These are phyloP conservation scores for Dolichallabes microphthalmus DNA, from an alignment of 2,113 vertebrate genomes.

Conservation along the genomic window DNA sequence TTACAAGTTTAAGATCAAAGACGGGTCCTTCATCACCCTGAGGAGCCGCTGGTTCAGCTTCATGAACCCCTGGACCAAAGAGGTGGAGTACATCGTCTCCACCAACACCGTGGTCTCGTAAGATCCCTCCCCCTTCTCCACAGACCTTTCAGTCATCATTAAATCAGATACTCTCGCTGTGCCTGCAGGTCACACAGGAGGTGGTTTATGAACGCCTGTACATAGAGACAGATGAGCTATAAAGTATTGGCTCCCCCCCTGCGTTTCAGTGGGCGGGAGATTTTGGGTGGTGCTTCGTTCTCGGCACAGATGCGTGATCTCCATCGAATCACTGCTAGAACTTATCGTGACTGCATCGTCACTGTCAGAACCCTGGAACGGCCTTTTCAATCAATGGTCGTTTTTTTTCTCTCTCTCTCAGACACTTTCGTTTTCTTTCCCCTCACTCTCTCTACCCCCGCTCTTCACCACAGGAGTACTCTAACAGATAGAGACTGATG, in stretches of 20 bases:
- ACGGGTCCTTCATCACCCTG: constrained; percentile 96
- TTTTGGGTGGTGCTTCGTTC: background rate
- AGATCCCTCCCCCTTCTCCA: constrained; percentile 58
- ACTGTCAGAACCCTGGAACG: no score
- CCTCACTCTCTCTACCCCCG: no score
- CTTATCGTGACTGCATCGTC: no score
- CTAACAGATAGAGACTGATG: background rate
- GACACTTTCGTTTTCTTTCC: no score
- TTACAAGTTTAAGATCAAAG: constrained; percentile 99
- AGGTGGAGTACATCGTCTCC: constrained; percentile 98
- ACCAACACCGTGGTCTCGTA: constrained; percentile 97
- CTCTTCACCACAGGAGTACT: background rate
- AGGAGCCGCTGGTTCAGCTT: constrained; percentile 99
- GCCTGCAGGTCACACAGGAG: background rate
- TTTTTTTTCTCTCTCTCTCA: no score
- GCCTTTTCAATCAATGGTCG: no score
- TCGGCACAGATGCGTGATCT: background rate
- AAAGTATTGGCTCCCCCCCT: background rate
- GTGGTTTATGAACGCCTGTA: background rate
- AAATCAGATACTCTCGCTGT: background rate
- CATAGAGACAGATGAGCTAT: background rate
- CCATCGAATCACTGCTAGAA: no score
- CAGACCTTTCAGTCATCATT: no score
- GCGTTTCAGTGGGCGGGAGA: background rate
- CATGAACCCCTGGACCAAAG: constrained; percentile 99